Conservation (phyloP, 2,888 invertebrate genomes). For the Parnassius apollo region DNA sequence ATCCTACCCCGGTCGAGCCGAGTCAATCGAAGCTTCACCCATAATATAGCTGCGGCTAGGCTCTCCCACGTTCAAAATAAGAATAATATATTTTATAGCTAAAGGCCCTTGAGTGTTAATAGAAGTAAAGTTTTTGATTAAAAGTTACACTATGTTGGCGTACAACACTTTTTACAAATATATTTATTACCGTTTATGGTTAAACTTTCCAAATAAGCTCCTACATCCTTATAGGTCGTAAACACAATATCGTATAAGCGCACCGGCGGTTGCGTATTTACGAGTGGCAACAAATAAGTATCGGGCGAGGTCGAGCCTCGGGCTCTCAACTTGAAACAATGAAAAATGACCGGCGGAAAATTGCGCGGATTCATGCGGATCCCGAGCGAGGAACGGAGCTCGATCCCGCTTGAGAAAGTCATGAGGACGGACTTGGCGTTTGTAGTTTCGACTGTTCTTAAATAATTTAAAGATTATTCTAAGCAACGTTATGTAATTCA, state of each 20-base stretch:
- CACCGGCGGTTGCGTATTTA: slow-evolving; percentile 52
- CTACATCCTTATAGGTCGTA: slow-evolving; percentile 41
- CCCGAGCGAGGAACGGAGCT: slow-evolving; percentile 50
- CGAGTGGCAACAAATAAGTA: slow-evolving; percentile 58
- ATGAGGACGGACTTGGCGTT: slow-evolving; percentile 45
- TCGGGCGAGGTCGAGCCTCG: slow-evolving; percentile 44
- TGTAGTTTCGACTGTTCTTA: not conserved
- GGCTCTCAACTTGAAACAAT: slow-evolving; percentile 61
- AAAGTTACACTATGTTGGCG: slow-evolving; percentile 5
- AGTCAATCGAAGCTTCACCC: too few species aligned
- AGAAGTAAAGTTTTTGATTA: not conserved
- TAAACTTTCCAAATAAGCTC: slow-evolving; percentile 39
- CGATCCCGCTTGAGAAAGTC: slow-evolving; percentile 45
- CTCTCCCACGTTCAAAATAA: too few species aligned
- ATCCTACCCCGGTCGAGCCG: too few species aligned
- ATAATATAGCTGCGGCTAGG: too few species aligned
- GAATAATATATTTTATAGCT: too few species aligned
- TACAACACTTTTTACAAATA: not conserved
- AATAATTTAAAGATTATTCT: not conserved
- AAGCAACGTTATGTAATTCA: too few species aligned
- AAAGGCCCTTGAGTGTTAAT: too few species aligned
- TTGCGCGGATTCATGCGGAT: slow-evolving; percentile 70
- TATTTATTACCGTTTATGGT: slow-evolving; percentile 11
- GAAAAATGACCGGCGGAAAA: slow-evolving; percentile 80
- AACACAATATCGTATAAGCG: slow-evolving; percentile 50